Base-by-base conservation (phyloP, 2,888 invertebrate species). In the Ophonus ardosiacus region DNA sequence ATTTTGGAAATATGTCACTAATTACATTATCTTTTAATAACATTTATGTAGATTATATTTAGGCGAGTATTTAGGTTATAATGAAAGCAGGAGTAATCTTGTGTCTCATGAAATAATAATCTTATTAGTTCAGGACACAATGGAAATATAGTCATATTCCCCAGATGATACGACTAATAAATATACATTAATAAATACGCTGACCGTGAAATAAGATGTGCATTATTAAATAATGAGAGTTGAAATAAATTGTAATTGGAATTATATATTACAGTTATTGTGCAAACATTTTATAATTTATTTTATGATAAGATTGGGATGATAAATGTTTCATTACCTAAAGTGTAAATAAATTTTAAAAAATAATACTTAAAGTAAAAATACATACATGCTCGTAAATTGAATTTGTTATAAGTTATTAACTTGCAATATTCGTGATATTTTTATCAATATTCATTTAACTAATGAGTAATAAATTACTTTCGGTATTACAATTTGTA, bases 181-280 rank as follows among this genome's bases (percentile, higher is more conserved):
- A 31, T 8, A 31, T 38, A 31, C 15, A 13, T n/a, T 68, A 68
- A 68, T 38, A 15, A 68, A 31, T 68, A 63, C 63, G 10, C 10
- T 24, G n/a, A 68, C 31, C 68, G 68, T 68, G 38, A 68, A 38
- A n/a, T 15, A 31, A 68, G 15, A 31, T 31, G 31, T 31, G 38
- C n/a, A 68, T 31, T n/a, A 7, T 68, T n/a, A 38, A 38, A 68
- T 68, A 68, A 38, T 68, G 68, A 68, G 68, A n/a, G n/a, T n/a
- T n/a, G n/a, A 31, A 38, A 38, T 15, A 38, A 24, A 31, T 24
- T n/a, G n/a, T n/a, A n/a, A n/a, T n/a, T n/a, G n/a, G n/a, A n/a
- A n/a, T n/a, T n/a, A n/a, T n/a, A n/a, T n/a, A n/a, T n/a, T 18
- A 8, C 8, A 61, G 18, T 61, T 61, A 61, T 4, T 43, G 43